phyloP scores from a whole-genome alignment of 2,797 vertebrate species.

The Myotis findleyi region DNA sequence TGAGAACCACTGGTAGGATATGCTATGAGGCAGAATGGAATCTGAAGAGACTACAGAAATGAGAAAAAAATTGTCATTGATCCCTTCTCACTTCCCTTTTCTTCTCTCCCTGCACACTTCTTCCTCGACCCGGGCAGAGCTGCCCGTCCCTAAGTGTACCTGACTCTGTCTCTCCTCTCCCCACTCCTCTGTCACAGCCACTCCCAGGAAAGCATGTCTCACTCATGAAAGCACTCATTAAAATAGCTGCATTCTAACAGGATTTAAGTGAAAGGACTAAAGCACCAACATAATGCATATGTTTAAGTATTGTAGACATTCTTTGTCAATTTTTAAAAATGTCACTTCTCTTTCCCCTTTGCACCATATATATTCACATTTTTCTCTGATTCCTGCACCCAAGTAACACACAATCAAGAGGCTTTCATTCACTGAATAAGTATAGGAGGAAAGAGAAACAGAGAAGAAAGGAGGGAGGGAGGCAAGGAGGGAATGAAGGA shows the following conservation, averaged over 20 bases:
- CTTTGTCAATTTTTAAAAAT: neutral
- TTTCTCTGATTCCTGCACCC: neutral
- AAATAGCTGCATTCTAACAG: neutral
- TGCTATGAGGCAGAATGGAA: neutral
- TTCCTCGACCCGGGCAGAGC: neutral
- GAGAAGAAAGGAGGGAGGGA: neutral
- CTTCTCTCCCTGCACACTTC: neutral
- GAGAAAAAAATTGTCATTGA: fast-evolving
- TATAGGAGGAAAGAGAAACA: neutral
- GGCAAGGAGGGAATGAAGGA: neutral
- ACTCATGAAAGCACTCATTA: neutral
- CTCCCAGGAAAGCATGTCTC: neutral
- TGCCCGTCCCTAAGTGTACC: neutral
- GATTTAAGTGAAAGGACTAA: neutral
- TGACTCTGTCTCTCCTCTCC: neutral
- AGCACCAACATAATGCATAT: neutral
- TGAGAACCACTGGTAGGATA: too few relatives aligned
- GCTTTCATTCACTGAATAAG: neutral
- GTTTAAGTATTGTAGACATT: neutral
- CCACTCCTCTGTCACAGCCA: neutral
- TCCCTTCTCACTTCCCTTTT: neutral
- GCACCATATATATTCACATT: neutral
- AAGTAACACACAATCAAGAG: neutral
- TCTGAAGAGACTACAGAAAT: neutral
- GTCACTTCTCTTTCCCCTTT: neutral